Base-by-base conservation (phyloP, 1,140 invertebrate species). In the Anastrepha obliqua region DNA sequence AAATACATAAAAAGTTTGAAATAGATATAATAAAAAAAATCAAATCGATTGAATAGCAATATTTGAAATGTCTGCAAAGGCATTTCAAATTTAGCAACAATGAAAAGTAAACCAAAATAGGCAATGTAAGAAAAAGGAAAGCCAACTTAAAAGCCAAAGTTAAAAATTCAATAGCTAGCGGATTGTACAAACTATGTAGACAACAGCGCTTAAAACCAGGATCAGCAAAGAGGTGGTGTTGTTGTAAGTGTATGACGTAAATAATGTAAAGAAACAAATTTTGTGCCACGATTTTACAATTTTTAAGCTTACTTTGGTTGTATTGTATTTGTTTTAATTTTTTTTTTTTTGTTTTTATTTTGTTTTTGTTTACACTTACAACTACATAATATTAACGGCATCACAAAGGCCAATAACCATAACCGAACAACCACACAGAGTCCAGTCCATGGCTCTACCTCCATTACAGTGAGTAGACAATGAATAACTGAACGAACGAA, bases 401-500 rank as follows among this genome's bases (percentile, higher is more conserved):
- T 29, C 20, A 29, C 13, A 74, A 81, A 29, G 44, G 47, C 47
- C 74, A 81, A 55, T 81, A 81, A 55, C 15, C 74, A 29, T 20
- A 55, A 8, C 74, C 17, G 47, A 81, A 81, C 55, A 17, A 7
- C 47, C 74, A 81, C n/a, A 55, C 60, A 17, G 6, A 47, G 67
- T 42, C 42, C 67, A 74, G 13, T 17, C 39, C 67, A 74, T 47
- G 42, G 51, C 11, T 8, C 67, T 13, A 70, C 9, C n/a, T 7
- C 74, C 74, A 81, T 20, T 81, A 81, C 47, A 81, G 7, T 58
- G 47, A 81, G 74, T 81, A 17, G 47, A 81, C 47, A 29, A 81
- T 55, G 74, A 74, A 81, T 51, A n/a, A 81, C 13, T 17, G 29
- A 67, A 39, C 8, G 29, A 20, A 67, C 44, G 74, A 81, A 55